These are phyloP conservation scores for Stenichneumon culpator DNA, from an alignment of 2,888 invertebrate genomes.

Conservation along the genomic window DNA sequence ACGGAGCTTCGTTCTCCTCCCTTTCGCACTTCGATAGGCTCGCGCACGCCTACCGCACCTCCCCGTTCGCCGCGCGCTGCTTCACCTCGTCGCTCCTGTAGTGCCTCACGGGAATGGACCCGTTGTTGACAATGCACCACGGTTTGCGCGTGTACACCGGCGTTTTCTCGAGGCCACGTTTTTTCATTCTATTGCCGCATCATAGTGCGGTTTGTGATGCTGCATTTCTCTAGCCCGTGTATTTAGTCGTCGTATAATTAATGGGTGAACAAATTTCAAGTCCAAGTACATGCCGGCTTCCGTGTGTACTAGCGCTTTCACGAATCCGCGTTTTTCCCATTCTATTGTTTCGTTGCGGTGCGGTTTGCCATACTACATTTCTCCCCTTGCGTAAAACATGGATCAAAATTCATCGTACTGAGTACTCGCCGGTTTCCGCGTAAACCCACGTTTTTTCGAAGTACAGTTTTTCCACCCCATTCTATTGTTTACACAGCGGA, in stretches of 20 bases:
- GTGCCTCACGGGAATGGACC: no score
- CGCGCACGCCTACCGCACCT: no score
- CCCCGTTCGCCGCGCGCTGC: no score
- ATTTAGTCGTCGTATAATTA: not conserved
- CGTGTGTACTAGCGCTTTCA: not conserved
- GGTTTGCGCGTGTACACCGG: not conserved
- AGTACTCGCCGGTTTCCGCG: no score
- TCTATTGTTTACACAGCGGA: not conserved
- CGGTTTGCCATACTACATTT: not conserved
- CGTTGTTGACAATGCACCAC: not conserved
- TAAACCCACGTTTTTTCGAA: no score
- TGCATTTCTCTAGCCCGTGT: not conserved
- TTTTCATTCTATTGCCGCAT: not conserved
- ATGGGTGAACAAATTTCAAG: not conserved
- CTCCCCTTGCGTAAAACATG: no score
- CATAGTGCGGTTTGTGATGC: not conserved
- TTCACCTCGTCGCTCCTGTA: no score
- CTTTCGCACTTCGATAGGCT: no score
- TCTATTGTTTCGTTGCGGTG: not conserved
- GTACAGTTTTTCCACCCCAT: no score
- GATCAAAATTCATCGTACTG: no score
- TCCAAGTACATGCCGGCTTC: not conserved
- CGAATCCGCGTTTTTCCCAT: not conserved
- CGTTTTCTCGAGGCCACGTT: not conserved
- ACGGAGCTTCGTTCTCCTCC: no score